These are phyloP conservation scores for Cyclina sinensis DNA, from an alignment of 1,140 invertebrate genomes.

Conservation along the genomic window DNA sequence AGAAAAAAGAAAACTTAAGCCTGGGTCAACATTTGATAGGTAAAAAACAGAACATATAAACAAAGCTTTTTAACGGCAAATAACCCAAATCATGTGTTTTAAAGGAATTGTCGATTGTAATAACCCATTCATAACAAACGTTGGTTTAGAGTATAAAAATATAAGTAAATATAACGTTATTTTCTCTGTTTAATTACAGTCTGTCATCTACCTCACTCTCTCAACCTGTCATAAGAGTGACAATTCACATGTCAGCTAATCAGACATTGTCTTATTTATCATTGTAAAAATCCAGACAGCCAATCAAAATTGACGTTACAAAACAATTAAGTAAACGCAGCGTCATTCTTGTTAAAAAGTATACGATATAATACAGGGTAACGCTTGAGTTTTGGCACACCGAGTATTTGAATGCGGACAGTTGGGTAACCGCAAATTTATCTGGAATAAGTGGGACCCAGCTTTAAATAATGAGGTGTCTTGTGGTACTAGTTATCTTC, in stretches of 20 bases:
- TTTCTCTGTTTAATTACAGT: background rate
- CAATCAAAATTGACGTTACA: background rate
- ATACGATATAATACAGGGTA: constrained; percentile 8
- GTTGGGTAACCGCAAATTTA: background rate
- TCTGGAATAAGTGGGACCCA: constrained; percentile 2
- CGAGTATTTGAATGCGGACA: background rate
- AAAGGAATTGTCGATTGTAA: no score
- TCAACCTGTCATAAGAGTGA: background rate
- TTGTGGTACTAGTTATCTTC: background rate
- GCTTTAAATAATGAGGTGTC: background rate
- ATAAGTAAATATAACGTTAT: no score
- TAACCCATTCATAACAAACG: no score
- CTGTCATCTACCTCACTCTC: background rate
- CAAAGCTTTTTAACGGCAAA: no score
- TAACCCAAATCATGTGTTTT: no score
- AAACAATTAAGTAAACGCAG: background rate
- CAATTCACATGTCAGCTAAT: background rate
- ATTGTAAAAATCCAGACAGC: background rate
- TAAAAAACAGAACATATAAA: no score
- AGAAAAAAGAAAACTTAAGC: no score
- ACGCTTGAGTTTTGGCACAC: background rate
- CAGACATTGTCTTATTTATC: background rate
- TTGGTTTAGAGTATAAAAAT: no score
- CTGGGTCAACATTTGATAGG: no score
- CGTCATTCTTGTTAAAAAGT: constrained; percentile 6